Percentiles rank a stretch among this genome's conserved stretches.
Conservation (phyloP, 2,797 vertebrate species). For the Streptopelia turtur region DNA sequence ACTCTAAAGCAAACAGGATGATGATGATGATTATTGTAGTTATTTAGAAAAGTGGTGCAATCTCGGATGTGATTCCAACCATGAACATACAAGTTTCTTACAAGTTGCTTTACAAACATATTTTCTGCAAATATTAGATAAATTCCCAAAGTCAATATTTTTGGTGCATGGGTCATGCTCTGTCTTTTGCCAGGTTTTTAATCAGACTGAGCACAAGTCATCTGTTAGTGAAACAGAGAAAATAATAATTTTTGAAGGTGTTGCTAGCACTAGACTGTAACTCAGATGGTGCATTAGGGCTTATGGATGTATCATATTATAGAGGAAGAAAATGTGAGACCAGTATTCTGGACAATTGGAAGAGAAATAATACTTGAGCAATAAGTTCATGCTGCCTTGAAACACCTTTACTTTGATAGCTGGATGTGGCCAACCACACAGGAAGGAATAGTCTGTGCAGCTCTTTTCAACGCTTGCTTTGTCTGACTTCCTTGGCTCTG, state of each 20-base stretch:
- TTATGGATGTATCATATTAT: accelerated
- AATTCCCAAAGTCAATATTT: background rate
- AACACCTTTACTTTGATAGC: background rate
- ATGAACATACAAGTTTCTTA: background rate
- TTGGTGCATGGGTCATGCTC: background rate
- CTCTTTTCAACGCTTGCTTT: background rate
- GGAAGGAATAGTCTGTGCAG: background rate
- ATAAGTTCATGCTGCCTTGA: background rate
- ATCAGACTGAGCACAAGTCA: background rate
- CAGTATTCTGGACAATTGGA: background rate
- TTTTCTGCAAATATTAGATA: background rate
- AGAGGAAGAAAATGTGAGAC: background rate
- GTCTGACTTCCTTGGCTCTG: background rate
- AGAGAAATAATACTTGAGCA: background rate
- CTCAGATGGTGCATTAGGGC: accelerated
- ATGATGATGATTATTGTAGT: background rate
- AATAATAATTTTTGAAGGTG: background rate
- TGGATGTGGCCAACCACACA: background rate
- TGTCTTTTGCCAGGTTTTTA: background rate
- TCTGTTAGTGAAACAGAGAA: background rate
- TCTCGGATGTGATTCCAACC: background rate
- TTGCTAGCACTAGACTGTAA: background rate
- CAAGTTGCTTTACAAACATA: background rate
- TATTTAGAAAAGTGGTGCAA: background rate
- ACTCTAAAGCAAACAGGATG: background rate